These are phyloP conservation scores for Barypeithes pellucidus DNA, from an alignment of 2,888 invertebrate species.

Conservation along the genomic window DNA sequence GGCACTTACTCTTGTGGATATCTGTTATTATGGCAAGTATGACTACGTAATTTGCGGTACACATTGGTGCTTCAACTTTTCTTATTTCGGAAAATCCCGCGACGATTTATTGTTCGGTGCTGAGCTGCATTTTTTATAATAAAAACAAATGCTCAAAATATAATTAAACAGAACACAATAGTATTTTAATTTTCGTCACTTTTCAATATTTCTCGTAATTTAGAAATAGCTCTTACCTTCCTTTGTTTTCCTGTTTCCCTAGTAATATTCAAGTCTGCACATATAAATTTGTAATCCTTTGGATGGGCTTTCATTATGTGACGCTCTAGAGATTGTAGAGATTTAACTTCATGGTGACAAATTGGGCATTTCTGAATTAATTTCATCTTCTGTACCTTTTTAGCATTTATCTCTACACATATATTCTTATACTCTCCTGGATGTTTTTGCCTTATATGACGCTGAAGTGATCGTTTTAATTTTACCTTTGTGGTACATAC, in stretches of 20 bases:
- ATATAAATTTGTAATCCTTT: slow-evolving; percentile 30
- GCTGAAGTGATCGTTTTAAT: slow-evolving; percentile 64
- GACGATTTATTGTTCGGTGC: no score
- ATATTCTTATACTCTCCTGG: slow-evolving; percentile 55
- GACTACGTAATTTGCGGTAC: no score
- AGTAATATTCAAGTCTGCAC: slow-evolving; percentile 25
- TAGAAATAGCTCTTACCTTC: slow-evolving; percentile 21
- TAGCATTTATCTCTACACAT: slow-evolving; percentile 32
- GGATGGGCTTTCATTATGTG: slow-evolving; percentile 31
- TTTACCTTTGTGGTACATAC: slow-evolving; percentile 66
- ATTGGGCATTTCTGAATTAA: slow-evolving; percentile 30
- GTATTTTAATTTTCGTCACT: no score
- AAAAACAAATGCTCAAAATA: no score
- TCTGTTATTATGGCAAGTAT: no score
- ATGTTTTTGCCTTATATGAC: slow-evolving; percentile 66
- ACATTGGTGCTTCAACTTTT: no score
- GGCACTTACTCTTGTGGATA: no score
- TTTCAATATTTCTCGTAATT: no score
- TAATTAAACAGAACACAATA: no score
- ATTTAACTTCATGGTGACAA: slow-evolving; percentile 20
- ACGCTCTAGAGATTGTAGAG: not conserved
- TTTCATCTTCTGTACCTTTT: slow-evolving; percentile 28
- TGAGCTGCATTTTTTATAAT: no score
- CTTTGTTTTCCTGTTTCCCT: slow-evolving; percentile 23
- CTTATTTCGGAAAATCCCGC: no score